A percentile compares a stretch with the other conserved stretches of the same genome.
These are phyloP conservation scores for Lagodon rhomboides DNA, from an alignment of 2,797 vertebrate species.

Conservation along the genomic window DNA sequence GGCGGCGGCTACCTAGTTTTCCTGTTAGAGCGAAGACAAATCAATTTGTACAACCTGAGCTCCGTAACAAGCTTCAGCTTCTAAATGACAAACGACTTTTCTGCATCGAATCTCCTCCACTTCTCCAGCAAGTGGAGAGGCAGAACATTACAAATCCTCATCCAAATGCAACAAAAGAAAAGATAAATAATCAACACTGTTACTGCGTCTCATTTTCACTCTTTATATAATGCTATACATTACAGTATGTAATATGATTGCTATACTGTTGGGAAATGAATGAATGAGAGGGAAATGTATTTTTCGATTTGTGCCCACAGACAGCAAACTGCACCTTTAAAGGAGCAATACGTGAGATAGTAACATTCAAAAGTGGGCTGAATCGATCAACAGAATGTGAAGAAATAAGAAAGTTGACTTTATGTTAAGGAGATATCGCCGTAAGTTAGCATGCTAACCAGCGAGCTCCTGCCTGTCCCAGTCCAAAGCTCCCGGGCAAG, in stretches of 20 bases:
- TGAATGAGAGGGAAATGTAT: neutral
- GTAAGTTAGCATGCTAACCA: no score
- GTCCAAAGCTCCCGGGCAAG: no score
- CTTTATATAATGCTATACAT: neutral
- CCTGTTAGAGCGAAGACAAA: constrained; percentile 41
- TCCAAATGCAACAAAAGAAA: constrained; percentile 7
- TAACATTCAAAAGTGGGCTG: no score
- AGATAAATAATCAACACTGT: neutral
- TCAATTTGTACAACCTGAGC: constrained; percentile 39
- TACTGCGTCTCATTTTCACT: neutral
- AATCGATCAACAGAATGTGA: no score
- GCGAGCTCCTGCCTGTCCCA: no score
- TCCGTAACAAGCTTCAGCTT: constrained; percentile 39
- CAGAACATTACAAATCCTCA: constrained; percentile 21
- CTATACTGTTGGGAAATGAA: neutral
- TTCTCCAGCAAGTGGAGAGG: neutral
- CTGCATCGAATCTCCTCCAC: neutral
- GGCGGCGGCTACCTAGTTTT: constrained; percentile 31
- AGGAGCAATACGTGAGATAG: no score
- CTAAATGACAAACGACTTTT: constrained; percentile 42
- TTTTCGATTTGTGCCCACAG: no score
- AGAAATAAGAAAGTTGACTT: no score
- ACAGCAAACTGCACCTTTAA: no score
- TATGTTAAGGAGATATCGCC: no score
- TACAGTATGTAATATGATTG: neutral